Conservation (phyloP, 2,797 vertebrate species). For the Micrastur ruficollis region DNA sequence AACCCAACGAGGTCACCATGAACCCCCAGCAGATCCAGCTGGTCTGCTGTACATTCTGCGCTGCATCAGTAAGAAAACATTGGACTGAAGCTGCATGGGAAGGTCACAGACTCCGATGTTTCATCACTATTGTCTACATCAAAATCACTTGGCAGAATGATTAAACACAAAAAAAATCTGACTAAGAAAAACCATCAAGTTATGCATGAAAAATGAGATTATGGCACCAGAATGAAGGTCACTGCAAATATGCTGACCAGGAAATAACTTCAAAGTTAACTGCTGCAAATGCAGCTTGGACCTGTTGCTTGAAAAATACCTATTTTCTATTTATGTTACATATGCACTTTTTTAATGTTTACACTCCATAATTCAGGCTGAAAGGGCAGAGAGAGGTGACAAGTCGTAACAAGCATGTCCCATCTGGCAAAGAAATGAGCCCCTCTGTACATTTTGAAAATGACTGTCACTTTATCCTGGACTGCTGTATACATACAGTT, state of each 20-base stretch:
- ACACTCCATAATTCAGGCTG: not conserved
- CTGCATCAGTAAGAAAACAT: not conserved
- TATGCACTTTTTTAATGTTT: not conserved
- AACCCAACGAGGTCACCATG: not conserved
- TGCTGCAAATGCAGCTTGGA: not conserved
- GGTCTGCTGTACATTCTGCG: not conserved
- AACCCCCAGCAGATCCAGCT: not conserved
- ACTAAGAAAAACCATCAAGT: slow-evolving; percentile 38
- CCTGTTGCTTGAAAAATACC: not conserved
- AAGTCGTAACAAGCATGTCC: not conserved
- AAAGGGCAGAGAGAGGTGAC: not conserved
- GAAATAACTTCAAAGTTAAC: slow-evolving; percentile 14
- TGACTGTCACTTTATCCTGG: not conserved
- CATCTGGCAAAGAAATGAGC: not conserved
- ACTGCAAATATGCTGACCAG: slow-evolving; percentile 45
- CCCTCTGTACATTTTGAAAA: not conserved
- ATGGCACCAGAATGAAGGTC: slow-evolving; percentile 28
- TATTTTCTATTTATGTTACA: not conserved
- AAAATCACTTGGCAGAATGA: slow-evolving; percentile 51
- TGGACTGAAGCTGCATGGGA: not conserved
- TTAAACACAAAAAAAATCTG: slow-evolving; percentile 16
- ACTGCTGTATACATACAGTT: not conserved
- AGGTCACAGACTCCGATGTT: not conserved
- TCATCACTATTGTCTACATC: slow-evolving; percentile 19
- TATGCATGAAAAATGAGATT: slow-evolving; percentile 68